Conservation (phyloP, 1,140 invertebrate species). For the Brachionus koreanus region DNA sequence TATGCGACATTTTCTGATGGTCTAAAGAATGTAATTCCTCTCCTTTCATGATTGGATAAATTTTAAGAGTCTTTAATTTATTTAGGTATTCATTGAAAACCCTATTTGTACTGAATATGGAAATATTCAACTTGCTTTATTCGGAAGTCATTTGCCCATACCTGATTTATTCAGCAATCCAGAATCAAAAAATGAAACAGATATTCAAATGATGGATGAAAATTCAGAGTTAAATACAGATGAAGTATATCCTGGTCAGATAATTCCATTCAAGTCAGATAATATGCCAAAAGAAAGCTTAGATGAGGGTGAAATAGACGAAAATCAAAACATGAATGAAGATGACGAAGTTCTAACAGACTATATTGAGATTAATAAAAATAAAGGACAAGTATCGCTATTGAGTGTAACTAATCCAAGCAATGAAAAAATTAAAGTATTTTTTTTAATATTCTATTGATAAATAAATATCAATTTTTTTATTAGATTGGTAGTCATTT, state of each 20-base stretch:
- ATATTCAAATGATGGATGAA: constrained; percentile 45
- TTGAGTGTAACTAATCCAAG: constrained; percentile 48
- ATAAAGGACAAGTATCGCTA: constrained; percentile 40
- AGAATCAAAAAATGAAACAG: constrained; percentile 44
- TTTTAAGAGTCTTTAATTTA: constrained; percentile 45
- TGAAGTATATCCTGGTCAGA: not conserved
- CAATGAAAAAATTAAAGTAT: constrained; percentile 47
- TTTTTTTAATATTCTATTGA: not conserved
- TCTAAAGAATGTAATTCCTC: constrained; percentile 53
- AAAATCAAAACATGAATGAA: constrained; percentile 24
- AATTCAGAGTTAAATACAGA: not conserved
- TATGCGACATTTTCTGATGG: constrained; percentile 58
- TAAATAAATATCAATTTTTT: not conserved
- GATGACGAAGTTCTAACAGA: constrained; percentile 46
- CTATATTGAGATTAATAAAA: constrained; percentile 47
- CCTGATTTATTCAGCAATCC: constrained; percentile 44
- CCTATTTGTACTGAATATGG: constrained; percentile 53
- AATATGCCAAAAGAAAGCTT: not conserved
- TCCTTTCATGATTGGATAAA: not conserved
- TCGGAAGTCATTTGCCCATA: constrained; percentile 57
- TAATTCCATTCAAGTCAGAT: not conserved
- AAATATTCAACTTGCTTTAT: constrained; percentile 53
- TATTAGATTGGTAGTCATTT: constrained; percentile 57
- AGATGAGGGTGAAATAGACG: constrained; percentile 36
- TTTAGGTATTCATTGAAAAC: constrained; percentile 51